Conservation (phyloP, 2,113 vertebrate genomes). For the Haemorhous mexicanus region DNA sequence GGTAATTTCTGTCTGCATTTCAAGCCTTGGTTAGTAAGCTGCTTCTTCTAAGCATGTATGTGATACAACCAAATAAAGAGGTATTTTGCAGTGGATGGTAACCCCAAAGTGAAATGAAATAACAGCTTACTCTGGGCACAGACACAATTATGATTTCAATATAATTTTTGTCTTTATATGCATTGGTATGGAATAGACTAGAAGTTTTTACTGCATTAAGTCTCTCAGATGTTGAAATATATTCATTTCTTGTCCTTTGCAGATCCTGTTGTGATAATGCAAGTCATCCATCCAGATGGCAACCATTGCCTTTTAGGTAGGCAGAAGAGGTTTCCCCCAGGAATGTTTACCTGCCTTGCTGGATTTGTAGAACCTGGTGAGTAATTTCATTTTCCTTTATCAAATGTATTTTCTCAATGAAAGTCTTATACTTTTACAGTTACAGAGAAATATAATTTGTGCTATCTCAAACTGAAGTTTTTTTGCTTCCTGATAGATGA, state of each 20-base stretch:
- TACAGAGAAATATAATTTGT: not conserved
- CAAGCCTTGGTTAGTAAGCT: not conserved
- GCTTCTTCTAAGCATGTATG: not conserved
- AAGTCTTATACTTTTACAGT: not conserved
- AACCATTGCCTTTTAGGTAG: slow-evolving; percentile 91
- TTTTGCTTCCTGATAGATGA: not conserved
- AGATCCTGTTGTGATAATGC: slow-evolving; percentile 98
- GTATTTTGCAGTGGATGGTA: not conserved
- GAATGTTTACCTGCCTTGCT: slow-evolving; percentile 93
- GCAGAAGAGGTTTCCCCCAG: slow-evolving; percentile 85
- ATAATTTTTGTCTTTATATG: not conserved
- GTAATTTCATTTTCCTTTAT: not conserved
- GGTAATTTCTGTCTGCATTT: not conserved
- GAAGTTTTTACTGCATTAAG: not conserved
- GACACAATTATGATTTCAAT: not conserved
- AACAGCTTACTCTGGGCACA: not conserved
- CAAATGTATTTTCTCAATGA: not conserved
- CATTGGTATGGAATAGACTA: not conserved
- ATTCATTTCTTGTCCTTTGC: not conserved
- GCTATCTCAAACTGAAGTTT: not conserved
- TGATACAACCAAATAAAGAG: not conserved
- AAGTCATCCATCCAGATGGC: slow-evolving; percentile 92
- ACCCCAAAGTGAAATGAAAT: not conserved
- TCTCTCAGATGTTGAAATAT: not conserved
- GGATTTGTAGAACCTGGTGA: slow-evolving; percentile 95